phyloP scores from a whole-genome alignment of 2,113 vertebrate genomes.

The Oryctolagus cuniculus region DNA sequence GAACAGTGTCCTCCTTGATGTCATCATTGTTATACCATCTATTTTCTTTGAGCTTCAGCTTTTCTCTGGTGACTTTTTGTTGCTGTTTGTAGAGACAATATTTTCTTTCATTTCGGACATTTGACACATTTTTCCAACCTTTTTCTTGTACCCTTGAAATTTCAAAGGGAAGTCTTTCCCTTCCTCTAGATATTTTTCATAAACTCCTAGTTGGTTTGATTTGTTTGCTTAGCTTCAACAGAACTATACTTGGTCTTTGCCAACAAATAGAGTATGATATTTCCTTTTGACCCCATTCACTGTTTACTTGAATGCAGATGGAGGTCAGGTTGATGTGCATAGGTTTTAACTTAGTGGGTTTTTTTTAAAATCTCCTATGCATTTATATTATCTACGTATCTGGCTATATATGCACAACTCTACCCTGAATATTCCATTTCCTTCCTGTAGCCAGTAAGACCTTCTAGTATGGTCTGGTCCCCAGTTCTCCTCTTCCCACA shows the following conservation, averaged over 20 bases:
- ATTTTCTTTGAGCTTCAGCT: not conserved
- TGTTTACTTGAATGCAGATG: not conserved
- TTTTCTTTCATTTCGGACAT: not conserved
- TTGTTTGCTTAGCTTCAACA: conserved; percentile 20
- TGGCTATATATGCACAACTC: too few relatives aligned
- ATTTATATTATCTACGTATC: not conserved
- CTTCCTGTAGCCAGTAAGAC: not conserved
- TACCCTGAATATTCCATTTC: not conserved
- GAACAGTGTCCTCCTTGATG: not conserved
- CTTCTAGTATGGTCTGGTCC: not conserved
- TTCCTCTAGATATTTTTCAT: not conserved
- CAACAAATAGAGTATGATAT: not conserved
- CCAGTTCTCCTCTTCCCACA: not conserved
- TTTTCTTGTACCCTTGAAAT: not conserved
- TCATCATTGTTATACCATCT: not conserved
- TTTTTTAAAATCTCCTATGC: not conserved
- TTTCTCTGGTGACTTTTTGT: conserved; percentile 1
- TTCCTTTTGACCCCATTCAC: not conserved
- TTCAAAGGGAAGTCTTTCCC: conserved; percentile 21
- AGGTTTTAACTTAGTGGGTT: not conserved
- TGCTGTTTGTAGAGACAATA: not conserved
- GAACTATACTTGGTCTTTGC: conserved; percentile 4
- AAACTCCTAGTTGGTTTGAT: not conserved
- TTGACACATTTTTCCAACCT: not conserved
- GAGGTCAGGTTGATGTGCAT: not conserved